Evolutionary conservation across 92 coral and sea anemone genomes (phyloP).

Genomic region (Epizoanthus ramosus): DNA sequence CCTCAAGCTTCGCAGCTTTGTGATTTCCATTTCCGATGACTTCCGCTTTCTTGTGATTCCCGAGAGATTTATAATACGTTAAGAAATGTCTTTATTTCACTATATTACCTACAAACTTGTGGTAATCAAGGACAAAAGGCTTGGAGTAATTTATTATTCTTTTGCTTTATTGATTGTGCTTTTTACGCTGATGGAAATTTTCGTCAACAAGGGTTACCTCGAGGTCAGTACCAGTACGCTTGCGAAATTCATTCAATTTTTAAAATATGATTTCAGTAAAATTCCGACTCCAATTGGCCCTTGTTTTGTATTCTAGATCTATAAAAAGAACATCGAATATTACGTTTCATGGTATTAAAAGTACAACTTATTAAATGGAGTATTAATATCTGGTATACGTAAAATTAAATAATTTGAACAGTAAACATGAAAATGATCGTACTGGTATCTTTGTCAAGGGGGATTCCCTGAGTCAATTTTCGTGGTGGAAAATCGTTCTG

Average conservation of each 20-base stretch:
- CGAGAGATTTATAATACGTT: no score
- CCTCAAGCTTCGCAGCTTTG: background rate
- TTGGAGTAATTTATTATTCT: constrained; percentile 83
- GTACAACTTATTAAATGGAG: background rate
- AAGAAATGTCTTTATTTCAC: constrained; percentile 80
- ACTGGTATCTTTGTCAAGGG: no score
- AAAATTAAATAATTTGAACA: no score
- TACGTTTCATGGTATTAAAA: background rate
- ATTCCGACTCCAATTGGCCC: background rate
- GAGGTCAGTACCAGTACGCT: constrained; percentile 62
- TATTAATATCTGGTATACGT: no score
- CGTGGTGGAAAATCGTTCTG: no score
- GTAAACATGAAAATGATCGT: no score
- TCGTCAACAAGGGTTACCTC: constrained; percentile 84
- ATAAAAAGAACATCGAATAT: background rate
- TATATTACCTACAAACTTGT: constrained; percentile 89
- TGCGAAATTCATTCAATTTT: background rate
- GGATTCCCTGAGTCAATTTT: no score
- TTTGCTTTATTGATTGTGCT: constrained; percentile 69
- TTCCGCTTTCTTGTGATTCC: constrained; percentile 41
- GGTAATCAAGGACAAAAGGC: constrained; percentile 80
- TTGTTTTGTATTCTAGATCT: background rate
- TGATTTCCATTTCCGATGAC: background rate
- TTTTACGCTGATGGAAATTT: constrained; percentile 81
- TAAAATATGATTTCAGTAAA: background rate